Percentiles rank a stretch among this genome's conserved stretches.
Conservation (phyloP, 2,797 vertebrate genomes). For the Cetoscarus ocellatus region DNA sequence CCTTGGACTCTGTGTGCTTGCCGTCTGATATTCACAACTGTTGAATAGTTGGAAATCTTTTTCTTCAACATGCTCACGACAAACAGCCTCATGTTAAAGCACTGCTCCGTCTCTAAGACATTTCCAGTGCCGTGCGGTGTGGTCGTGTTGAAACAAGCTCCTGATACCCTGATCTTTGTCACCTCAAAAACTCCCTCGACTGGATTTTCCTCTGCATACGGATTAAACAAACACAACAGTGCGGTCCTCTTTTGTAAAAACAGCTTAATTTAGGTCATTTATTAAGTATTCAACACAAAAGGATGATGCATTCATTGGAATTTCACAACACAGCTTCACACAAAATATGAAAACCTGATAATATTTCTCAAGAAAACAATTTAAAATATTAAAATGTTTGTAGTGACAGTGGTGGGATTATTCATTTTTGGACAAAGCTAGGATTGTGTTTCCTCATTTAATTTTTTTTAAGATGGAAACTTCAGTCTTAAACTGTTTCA, state of each 20-base stretch:
- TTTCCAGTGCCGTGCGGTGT: not conserved
- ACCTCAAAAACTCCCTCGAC: conserved; percentile 7
- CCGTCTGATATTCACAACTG: not conserved
- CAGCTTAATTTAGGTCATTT: not conserved
- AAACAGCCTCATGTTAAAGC: not conserved
- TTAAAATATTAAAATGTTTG: no score
- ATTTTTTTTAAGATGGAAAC: no score
- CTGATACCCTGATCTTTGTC: not conserved
- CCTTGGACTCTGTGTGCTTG: conserved; percentile 13
- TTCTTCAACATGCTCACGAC: not conserved
- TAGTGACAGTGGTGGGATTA: no score
- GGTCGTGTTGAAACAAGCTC: conserved; percentile 18
- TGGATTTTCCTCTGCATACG: not conserved
- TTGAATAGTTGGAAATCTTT: not conserved
- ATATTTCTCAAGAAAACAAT: no score
- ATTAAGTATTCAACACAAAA: no score
- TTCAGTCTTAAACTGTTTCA: no score
- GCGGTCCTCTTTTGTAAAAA: not conserved
- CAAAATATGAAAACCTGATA: no score
- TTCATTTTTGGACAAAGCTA: no score
- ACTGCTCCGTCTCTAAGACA: not conserved
- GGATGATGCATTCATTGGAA: not conserved
- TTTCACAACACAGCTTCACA: not conserved
- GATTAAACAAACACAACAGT: not conserved
- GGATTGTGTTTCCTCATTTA: no score